These are phyloP conservation scores for Oppia nitens DNA, from an alignment of 1,140 invertebrate species.

Conservation along the genomic window DNA sequence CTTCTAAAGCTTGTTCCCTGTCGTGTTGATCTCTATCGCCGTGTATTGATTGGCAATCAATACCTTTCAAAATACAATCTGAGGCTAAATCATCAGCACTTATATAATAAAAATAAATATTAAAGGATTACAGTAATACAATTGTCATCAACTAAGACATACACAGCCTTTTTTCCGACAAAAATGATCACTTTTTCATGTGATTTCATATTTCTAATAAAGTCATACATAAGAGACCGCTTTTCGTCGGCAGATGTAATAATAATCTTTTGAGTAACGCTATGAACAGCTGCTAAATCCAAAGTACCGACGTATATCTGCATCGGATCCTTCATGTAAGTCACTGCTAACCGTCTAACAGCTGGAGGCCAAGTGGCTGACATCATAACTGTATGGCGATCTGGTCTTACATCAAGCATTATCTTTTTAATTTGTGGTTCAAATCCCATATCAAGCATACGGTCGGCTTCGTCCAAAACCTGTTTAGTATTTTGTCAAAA, in stretches of 20 bases:
- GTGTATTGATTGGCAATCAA: constrained; percentile 59
- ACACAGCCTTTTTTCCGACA: constrained; percentile 54
- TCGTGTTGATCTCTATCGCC: constrained; percentile 73
- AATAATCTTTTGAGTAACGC: constrained; percentile 54
- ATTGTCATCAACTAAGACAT: constrained; percentile 18
- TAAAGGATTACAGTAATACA: background rate
- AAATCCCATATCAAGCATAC: constrained; percentile 72
- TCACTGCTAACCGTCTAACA: constrained; percentile 48
- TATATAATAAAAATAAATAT: constrained; percentile 13
- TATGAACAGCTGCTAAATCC: constrained; percentile 59
- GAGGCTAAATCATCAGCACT: constrained; percentile 61
- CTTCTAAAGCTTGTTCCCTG: constrained; percentile 60
- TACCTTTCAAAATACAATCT: constrained; percentile 47
- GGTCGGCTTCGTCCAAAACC: constrained; percentile 66
- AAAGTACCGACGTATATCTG: constrained; percentile 73
- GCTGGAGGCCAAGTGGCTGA: constrained; percentile 36
- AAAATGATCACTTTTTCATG: constrained; percentile 73
- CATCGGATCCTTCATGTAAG: constrained; percentile 69
- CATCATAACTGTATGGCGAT: constrained; percentile 36
- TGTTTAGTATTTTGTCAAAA: background rate
- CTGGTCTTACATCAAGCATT: constrained; percentile 43
- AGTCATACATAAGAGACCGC: constrained; percentile 35
- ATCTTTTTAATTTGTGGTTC: constrained; percentile 70
- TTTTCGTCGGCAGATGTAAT: constrained; percentile 57
- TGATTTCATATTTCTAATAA: constrained; percentile 40